Conservation (phyloP, 2,113 vertebrate species). For the Cyphomyrus discorhynchus region DNA sequence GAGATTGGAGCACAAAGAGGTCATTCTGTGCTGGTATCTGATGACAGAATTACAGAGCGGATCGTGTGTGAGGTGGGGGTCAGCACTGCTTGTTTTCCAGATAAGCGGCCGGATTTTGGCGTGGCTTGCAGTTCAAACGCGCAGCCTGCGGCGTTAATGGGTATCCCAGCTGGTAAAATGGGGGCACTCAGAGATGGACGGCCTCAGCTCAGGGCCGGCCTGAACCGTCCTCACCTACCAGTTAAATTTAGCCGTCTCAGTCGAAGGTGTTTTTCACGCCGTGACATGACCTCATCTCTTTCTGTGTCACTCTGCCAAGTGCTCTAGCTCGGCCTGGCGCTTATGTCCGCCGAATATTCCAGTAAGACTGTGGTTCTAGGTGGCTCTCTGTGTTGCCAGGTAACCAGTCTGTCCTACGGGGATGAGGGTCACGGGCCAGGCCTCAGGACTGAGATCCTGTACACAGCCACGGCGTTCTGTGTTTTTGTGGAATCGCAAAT, state of each 20-base stretch:
- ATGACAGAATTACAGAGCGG: conserved; percentile 28
- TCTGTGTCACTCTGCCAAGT: neutral
- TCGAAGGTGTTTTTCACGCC: neutral
- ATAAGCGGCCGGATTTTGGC: conserved; percentile 37
- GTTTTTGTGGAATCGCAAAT: neutral
- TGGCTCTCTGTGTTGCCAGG: neutral
- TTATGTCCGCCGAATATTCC: neutral
- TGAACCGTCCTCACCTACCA: neutral
- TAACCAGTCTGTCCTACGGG: neutral
- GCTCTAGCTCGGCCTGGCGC: neutral
- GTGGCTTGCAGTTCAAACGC: conserved; percentile 33
- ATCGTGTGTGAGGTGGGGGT: conserved; percentile 3
- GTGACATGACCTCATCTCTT: conserved; percentile 8
- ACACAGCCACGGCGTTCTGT: neutral
- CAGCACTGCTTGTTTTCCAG: conserved; percentile 24
- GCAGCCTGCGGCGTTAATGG: conserved; percentile 22
- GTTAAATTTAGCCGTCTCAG: neutral
- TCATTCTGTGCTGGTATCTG: conserved; percentile 27
- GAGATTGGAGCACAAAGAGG: conserved; percentile 27
- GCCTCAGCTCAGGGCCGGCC: neutral
- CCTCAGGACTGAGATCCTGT: neutral
- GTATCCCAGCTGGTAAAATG: conserved; percentile 23
- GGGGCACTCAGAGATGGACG: conserved; percentile 10
- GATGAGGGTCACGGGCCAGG: neutral
- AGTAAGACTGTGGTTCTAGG: neutral